Conservation (phyloP, 2,113 vertebrate species). For the Brachypodius melanocephalos region DNA sequence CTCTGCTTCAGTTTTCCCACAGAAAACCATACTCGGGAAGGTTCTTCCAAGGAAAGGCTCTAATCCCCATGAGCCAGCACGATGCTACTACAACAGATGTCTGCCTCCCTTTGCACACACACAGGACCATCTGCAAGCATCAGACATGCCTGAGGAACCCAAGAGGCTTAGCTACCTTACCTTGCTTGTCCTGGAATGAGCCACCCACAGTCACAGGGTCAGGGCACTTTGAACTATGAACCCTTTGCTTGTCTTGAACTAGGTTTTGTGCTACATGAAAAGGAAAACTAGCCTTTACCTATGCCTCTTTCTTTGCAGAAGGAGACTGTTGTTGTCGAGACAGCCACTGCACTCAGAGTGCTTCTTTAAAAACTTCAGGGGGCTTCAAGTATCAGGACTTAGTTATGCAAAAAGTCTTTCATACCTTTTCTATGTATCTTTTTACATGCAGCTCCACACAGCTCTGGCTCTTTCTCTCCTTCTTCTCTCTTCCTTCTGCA, state of each 20-base stretch:
- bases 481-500: too few species aligned
- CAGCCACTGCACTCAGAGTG: too few species aligned
- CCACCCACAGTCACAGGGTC: fast-evolving
- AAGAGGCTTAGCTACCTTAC: neutral
- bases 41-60: neutral
- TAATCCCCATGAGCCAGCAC: fast-evolving
- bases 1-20: neutral
- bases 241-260: neutral
- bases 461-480: too few species aligned
- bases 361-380: too few species aligned
- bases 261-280: neutral
- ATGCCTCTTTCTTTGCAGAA: neutral
- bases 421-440: too few species aligned
- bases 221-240: neutral
- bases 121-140: neutral
- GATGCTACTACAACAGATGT: neutral
- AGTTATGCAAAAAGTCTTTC: too few species aligned
- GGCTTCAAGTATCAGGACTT: too few species aligned
- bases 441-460: too few species aligned
- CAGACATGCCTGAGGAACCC: neutral
- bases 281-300: neutral
- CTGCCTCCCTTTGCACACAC: neutral
- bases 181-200: neutral
- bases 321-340: too few species aligned
- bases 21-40: neutral